Percentiles rank a stretch among this genome's conserved stretches.
phyloP scores from a whole-genome alignment of 2,113 vertebrate genomes.

The Aplodontia rufa region DNA sequence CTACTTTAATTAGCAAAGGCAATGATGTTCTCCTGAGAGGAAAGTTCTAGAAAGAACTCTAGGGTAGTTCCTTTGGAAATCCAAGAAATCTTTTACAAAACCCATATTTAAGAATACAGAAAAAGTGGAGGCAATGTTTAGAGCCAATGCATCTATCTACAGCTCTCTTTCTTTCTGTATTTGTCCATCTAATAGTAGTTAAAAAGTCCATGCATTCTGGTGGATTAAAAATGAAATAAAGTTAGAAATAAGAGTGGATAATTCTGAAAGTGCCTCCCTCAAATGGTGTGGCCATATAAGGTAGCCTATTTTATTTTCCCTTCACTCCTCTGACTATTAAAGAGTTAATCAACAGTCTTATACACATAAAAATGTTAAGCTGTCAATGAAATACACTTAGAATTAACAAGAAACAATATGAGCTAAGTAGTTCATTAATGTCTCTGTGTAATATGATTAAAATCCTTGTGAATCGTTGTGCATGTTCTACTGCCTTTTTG shows the following conservation, averaged over 20 bases:
- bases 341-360: background rate
- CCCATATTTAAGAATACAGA: background rate
- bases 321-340: background rate
- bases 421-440: background rate
- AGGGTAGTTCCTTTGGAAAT: background rate
- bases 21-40: background rate
- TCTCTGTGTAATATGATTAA: background rate
- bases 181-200: background rate
- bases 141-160: background rate
- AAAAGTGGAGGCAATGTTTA: background rate
- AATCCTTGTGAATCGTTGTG: background rate
- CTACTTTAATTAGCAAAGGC: background rate
- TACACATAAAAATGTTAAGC: background rate
- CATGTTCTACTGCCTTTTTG: background rate
- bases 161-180: background rate
- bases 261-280: background rate
- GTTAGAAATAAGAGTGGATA: background rate
- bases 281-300: background rate
- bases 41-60: background rate
- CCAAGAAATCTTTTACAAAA: background rate
- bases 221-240: slow-evolving; percentile 2
- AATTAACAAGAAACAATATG: background rate
- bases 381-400: background rate
- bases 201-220: background rate
- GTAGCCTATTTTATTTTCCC: background rate